phyloP scores from a whole-genome alignment of 1,140 invertebrate species.

The Drosophila suzukii region DNA sequence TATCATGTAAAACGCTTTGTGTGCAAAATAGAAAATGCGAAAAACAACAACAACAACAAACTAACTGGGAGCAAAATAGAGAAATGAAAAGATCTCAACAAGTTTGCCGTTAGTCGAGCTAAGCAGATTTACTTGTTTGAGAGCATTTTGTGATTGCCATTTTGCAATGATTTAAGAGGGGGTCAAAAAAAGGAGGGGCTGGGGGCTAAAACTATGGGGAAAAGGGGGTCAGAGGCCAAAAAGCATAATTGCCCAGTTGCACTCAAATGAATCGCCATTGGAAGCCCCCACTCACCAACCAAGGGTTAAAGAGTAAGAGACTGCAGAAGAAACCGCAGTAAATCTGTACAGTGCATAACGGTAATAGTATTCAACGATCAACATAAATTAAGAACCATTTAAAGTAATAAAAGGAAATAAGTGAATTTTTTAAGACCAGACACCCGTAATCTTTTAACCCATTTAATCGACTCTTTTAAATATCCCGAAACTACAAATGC shows the following conservation, averaged over 20 bases:
- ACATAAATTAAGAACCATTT: not conserved
- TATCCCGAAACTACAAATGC: not conserved
- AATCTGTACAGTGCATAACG: conserved; percentile 4
- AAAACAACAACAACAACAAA: conserved; percentile 31
- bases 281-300: conserved; percentile 30
- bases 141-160: conserved; percentile 49
- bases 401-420: no score
- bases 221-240: conserved; percentile 30
- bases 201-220: not conserved
- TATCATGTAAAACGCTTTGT: conserved; percentile 63
- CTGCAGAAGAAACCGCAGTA: not conserved
- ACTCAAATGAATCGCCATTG: conserved; percentile 59
- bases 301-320: conserved; percentile 19
- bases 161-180: conserved; percentile 57
- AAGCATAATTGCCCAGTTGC: conserved; percentile 69
- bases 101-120: conserved; percentile 69
- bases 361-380: not conserved
- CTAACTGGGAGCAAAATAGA: conserved; percentile 29
- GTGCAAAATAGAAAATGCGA: conserved; percentile 56
- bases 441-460: no score
- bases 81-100: conserved; percentile 67
- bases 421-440: no score
- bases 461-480: not conserved
- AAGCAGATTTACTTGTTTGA: conserved; percentile 72
- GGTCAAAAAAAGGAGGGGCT: not conserved